Evolutionary conservation across 1,140 invertebrate genomes (phyloP), one percentile per base, ranked within the genome.

Genomic region (Ruditapes philippinarum): DNA sequence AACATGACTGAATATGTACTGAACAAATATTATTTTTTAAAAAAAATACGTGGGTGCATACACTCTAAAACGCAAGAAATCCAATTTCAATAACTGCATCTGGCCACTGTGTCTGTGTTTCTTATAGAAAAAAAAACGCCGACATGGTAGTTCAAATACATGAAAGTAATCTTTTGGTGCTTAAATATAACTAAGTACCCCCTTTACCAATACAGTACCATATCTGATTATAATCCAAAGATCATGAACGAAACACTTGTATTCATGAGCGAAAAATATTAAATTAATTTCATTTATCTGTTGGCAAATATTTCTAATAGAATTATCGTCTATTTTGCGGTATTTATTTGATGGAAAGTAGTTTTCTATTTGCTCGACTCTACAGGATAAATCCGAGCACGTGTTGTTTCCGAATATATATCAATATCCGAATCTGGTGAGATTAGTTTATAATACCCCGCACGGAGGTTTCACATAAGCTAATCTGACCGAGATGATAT

Each of bases 301-400:
- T 31, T 31, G 40, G 36, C 60, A 79, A 87, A 87, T 87, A 87
- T 87, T 87, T 33, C 36, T 22, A 65, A 68, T 33, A 87, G 85
- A 87, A 87, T 87, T 87, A 87, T 87, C 85, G 25, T 62, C 73
- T 19, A 62, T 74, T 79, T 65, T 42, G 19, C 31, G 36, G 33
- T 51, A 76, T 87, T 87, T 65, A 87, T 87, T 87, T 79, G 85
- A 65, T 62, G 51, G 40, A 74, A 87, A 87, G 73, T 79, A 60
- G 31, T 45, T 78, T 87, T 62, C 54, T 78, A 87, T 87, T 78
- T 78, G 73, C 54, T 38, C 42, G 73, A 11, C 49, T 36, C 51
- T 54, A 36, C 28, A 76, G 22, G n/a, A 31, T 79, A 87, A 83
- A 87, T 78, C 74, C 51, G 38, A 60, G 68, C 85, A 87, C 85